Base-by-base conservation (phyloP, 2,113 vertebrate species). In the Chaenocephalus aceratus region DNA sequence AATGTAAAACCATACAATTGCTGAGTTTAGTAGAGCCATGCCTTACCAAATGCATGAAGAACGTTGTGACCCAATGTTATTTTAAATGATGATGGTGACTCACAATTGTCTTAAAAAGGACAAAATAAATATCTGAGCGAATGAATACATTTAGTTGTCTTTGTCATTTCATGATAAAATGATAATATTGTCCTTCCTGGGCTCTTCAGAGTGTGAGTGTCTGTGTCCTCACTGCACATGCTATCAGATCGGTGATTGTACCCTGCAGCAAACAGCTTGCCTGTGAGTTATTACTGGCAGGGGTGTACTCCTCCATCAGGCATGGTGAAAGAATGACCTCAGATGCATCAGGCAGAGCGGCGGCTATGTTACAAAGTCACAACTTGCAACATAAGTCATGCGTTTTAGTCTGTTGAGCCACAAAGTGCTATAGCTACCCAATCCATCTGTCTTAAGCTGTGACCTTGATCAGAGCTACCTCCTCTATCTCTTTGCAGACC, bases 381-480 rank as follows among this genome's bases (percentile, higher is more conserved):
- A 81, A 77, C 88, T 91, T 86, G 86, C 86, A 72, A 87, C 90
- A 89, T 54, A 80, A 84, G 83, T 91, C 85, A 81, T 80, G 83
- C 59, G 80, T 89, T 88, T 80, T 41, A 57, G 44, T 75, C 83
- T 63, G 75, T 75, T 64, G 85, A 83, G 75, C 67, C 77, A 68
- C 79, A 75, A 72, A 82, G 78, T 82, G 72, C 72, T 64, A 72
- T 26, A 64, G 79, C 23, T 78, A 82, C 62, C 71, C 73, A 51
- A 83, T 83, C 59, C 54, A 66, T 79, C 81, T 66, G 57, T 66
- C 78, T 80, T 41, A n/a, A 69, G 69, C 75, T 63, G 61, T 64
- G 81, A 91, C 90, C 89, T 90, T 91, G 78, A 84, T 84, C 71
- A 36, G 51, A 79, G 56, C 49, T 56, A 44, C 67, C 10, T 54